These are phyloP conservation scores for Druceiella hillmani DNA, from an alignment of 2,888 invertebrate genomes.

Conservation along the genomic window DNA sequence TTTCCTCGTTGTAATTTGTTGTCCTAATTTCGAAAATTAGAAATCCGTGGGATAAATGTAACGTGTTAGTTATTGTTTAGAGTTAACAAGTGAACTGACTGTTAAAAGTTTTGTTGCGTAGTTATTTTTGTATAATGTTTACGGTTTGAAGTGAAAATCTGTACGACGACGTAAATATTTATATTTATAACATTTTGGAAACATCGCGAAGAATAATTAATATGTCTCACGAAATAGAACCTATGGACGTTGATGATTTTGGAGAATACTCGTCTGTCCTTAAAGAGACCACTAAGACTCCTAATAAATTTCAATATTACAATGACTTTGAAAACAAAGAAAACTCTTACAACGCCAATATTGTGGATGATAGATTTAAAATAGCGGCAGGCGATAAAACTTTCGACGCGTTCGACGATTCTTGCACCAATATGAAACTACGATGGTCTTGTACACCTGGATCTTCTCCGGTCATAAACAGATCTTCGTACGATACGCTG, in stretches of 20 bases:
- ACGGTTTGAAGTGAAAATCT: too few species aligned
- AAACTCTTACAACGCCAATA: conserved; percentile 35
- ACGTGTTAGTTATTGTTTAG: conserved; percentile 9
- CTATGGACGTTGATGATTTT: conserved; percentile 40
- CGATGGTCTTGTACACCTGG: conserved; percentile 43
- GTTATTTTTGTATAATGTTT: conserved; percentile 18
- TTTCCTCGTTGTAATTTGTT: conserved; percentile 36
- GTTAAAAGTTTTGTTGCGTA: conserved; percentile 16
- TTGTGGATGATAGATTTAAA: conserved; percentile 32
- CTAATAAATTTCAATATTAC: too few species aligned
- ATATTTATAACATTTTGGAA: too few species aligned
- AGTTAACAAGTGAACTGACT: conserved; percentile 12
- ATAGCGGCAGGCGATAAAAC: conserved; percentile 39
- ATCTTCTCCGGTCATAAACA: conserved; percentile 43
- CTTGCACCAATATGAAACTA: conserved; percentile 44
- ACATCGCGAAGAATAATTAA: conserved; percentile 20
- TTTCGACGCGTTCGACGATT: conserved; percentile 43
- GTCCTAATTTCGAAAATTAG: conserved; percentile 36
- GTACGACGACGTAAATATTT: too few species aligned
- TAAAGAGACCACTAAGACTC: too few species aligned
- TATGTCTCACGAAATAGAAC: conserved; percentile 41
- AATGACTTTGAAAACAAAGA: conserved; percentile 46
- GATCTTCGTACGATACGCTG: background rate
- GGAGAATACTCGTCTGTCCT: too few species aligned
- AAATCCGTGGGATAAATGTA: conserved; percentile 44